Conservation (phyloP, 2,113 vertebrate species). For the Cettia cetti region DNA sequence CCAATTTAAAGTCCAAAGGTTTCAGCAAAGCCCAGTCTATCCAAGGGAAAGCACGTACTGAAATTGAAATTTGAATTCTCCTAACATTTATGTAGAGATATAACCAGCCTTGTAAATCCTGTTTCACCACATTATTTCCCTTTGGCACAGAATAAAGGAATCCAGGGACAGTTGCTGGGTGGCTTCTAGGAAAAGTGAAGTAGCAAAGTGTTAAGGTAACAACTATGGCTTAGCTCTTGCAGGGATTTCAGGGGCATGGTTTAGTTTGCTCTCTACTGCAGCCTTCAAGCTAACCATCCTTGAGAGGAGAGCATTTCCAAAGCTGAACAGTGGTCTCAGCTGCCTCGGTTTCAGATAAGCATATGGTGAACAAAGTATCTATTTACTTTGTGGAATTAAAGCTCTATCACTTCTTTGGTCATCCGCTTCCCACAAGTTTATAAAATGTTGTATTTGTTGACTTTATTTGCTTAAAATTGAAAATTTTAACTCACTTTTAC, state of each 20-base stretch:
- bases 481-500: background rate
- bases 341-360: background rate
- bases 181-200: background rate
- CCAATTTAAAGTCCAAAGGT: too few species aligned
- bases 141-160: background rate
- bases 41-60: background rate
- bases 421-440: background rate
- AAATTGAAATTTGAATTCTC: background rate
- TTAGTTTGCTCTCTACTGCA: background rate
- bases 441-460: background rate
- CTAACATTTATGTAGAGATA: background rate
- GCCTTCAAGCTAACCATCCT: background rate
- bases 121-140: background rate
- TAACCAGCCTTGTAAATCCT: background rate
- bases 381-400: background rate
- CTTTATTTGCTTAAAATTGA: background rate
- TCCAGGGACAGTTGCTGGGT: background rate
- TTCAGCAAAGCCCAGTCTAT: background rate
- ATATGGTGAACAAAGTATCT: background rate
- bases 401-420: background rate
- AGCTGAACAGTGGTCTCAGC: background rate
- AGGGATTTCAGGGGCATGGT: background rate
- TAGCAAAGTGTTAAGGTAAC: background rate
- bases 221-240: background rate
- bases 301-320: background rate